These are phyloP conservation scores for Acanthosepion pharaonis DNA, from an alignment of 2,888 invertebrate genomes.

Conservation along the genomic window DNA sequence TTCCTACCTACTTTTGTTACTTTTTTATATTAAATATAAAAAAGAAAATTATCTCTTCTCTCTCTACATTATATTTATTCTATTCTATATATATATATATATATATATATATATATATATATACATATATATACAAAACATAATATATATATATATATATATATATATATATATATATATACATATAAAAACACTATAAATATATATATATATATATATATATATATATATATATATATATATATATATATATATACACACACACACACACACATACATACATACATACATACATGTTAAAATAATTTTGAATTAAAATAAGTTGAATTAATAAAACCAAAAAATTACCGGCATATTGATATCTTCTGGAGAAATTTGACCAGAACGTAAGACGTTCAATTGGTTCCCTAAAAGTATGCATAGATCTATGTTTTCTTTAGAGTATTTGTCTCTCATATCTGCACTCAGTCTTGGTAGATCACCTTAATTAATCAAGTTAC, in stretches of 20 bases:
- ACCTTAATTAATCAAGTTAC: not conserved
- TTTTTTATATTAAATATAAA: not conserved
- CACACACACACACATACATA: too few relatives aligned
- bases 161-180: too few relatives aligned
- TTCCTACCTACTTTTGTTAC: not conserved
- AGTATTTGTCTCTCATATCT: conserved; percentile 46
- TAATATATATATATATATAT: too few relatives aligned
- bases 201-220: too few relatives aligned
- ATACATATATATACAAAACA: too few relatives aligned
- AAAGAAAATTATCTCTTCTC: not conserved
- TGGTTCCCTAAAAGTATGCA: conserved; percentile 44
- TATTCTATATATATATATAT: too few relatives aligned
- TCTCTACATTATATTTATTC: too few relatives aligned
- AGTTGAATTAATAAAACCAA: not conserved
- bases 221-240: too few relatives aligned
- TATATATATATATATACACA: too few relatives aligned
- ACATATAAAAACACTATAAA: too few relatives aligned
- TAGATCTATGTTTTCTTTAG: conserved; percentile 35
- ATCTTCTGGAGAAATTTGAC: conserved; percentile 43
- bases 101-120: too few relatives aligned
- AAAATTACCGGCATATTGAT: conserved; percentile 42
- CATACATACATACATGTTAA: too few relatives aligned
- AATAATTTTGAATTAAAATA: not conserved
- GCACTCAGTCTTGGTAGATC: not conserved
- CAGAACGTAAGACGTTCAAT: conserved; percentile 45